phyloP scores from a whole-genome alignment of 2,113 vertebrate genomes.

The Hyperopisus bebe region DNA sequence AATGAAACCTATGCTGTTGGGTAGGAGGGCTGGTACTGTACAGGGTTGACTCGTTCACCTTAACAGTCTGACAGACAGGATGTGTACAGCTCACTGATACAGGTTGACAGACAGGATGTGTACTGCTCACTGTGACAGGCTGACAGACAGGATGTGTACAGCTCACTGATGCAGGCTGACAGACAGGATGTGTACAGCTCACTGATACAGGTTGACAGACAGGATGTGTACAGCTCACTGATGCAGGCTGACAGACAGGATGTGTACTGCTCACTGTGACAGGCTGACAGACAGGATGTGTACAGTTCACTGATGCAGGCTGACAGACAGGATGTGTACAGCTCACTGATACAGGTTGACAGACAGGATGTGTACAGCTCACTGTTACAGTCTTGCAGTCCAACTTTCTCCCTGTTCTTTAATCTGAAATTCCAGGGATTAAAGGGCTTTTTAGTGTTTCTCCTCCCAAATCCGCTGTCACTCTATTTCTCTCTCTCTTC shows the following conservation, averaged over 20 bases:
- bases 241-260: background rate
- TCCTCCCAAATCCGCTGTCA: slow-evolving; percentile 20
- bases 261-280: background rate
- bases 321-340: background rate
- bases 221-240: background rate
- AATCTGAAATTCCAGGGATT: slow-evolving; percentile 17
- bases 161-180: background rate
- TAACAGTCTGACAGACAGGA: background rate
- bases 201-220: background rate
- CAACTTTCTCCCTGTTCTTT: background rate
- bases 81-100: background rate
- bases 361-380: background rate
- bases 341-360: background rate
- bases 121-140: background rate
- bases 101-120: background rate
- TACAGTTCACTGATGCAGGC: background rate
- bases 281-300: background rate
- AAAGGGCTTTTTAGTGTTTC: slow-evolving; percentile 4
- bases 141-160: background rate
- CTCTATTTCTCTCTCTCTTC: slow-evolving; percentile 18
- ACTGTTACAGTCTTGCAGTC: background rate
- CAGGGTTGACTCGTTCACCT: background rate
- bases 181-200: background rate
- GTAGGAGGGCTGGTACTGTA: background rate
- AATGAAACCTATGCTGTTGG: background rate